Evolutionary conservation across 2,888 invertebrate genomes (phyloP).

Genomic region (Sphaerophoria rueppellii): DNA sequence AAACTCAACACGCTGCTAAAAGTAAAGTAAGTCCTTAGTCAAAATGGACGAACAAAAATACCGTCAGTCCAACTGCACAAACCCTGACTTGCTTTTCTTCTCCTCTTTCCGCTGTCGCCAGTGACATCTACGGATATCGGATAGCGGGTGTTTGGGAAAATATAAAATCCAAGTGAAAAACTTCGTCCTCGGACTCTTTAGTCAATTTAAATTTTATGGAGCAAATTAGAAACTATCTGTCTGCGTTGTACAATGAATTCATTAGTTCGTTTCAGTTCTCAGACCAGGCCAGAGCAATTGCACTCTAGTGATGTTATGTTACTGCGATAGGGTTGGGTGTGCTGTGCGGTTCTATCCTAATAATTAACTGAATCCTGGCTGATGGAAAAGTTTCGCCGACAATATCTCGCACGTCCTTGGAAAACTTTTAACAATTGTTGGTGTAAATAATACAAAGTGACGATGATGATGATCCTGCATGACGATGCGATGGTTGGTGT

Average conservation of each 20-base stretch:
- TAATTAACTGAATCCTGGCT: constrained; percentile 71
- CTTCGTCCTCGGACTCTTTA: constrained; percentile 69
- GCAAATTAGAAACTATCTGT: constrained; percentile 73
- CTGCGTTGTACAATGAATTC: constrained; percentile 72
- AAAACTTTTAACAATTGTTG: constrained; percentile 67
- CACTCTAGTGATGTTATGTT: constrained; percentile 8
- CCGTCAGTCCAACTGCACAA: constrained; percentile 12
- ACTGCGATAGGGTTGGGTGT: not conserved
- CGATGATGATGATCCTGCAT: constrained; percentile 32
- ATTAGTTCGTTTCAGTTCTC: constrained; percentile 58
- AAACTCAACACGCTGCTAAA: constrained; percentile 45
- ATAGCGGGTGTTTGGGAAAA: too few species aligned
- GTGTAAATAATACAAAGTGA: constrained; percentile 69
- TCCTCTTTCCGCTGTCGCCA: not conserved
- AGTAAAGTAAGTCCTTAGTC: constrained; percentile 47
- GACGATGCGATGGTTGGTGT: constrained; percentile 2
- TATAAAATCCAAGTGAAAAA: constrained; percentile 47
- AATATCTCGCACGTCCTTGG: constrained; percentile 59
- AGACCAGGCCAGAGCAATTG: constrained; percentile 35
- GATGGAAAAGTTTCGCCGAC: constrained; percentile 69
- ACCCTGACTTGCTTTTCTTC: constrained; percentile 14
- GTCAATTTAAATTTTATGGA: constrained; percentile 74
- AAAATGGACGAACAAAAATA: constrained; percentile 6
- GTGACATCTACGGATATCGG: not conserved
- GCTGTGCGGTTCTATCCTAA: constrained; percentile 38